These are phyloP conservation scores for Trochalopteron elliotii DNA, from an alignment of 2,113 vertebrate genomes.

Conservation along the genomic window DNA sequence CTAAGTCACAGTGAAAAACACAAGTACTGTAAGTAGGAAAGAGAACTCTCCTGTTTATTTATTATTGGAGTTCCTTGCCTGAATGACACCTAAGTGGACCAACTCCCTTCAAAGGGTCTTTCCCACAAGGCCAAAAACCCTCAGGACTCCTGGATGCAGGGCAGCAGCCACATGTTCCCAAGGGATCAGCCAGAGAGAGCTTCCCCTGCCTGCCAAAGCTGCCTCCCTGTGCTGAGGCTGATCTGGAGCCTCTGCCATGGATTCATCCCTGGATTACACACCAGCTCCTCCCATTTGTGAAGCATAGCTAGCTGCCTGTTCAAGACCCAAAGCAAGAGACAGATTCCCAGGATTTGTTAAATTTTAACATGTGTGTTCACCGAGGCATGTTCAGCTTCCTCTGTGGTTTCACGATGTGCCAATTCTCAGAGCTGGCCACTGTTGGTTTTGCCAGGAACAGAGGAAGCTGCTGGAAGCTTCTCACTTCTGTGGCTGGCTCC, in stretches of 20 bases:
- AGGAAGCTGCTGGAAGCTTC: not conserved
- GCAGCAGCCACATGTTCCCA: not conserved
- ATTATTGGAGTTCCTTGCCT: not conserved
- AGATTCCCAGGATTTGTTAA: not conserved
- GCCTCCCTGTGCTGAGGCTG: not conserved
- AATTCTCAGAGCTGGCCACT: not conserved
- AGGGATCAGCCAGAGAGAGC: not conserved
- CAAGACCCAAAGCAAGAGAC: not conserved
- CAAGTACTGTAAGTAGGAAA: not conserved
- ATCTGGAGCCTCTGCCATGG: not conserved
- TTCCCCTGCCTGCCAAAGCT: not conserved
- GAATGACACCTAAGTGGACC: not conserved
- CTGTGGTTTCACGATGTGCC: not conserved
- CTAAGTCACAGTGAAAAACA: not conserved
- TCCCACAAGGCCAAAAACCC: not conserved
- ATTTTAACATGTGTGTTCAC: not conserved
- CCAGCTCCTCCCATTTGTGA: not conserved
- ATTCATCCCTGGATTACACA: not conserved
- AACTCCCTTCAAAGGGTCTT: not conserved
- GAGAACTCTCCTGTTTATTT: not conserved
- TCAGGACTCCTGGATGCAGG: fast-evolving
- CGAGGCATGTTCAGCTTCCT: not conserved
- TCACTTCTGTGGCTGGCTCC: not conserved
- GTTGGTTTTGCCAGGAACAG: not conserved
- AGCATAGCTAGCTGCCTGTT: not conserved